Percentiles rank a stretch among this genome's conserved stretches.
phyloP scores from a whole-genome alignment of 2,797 vertebrate genomes.

The Gymnothorax javanicus region DNA sequence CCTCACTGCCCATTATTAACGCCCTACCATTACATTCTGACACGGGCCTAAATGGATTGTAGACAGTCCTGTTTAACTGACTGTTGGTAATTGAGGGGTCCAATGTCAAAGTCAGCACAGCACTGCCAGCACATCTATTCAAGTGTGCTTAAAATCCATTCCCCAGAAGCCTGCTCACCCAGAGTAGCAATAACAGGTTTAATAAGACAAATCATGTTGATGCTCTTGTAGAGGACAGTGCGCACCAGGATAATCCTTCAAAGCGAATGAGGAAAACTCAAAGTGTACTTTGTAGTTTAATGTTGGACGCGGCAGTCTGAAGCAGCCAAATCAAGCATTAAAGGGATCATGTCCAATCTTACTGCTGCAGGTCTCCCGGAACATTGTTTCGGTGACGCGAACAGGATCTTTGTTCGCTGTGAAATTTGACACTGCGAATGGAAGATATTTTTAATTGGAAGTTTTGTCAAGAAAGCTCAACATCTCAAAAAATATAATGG shows the following conservation, averaged over 20 bases:
- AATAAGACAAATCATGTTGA: constrained; percentile 22
- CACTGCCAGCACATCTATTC: constrained; percentile 16
- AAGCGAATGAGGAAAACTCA: background rate
- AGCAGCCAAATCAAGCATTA: constrained; percentile 2
- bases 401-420: background rate
- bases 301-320: background rate
- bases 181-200: constrained; percentile 2
- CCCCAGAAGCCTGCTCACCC: constrained; percentile 14
- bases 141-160: background rate
- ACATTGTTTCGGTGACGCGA: background rate
- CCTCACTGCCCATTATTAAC: constrained; percentile 1
- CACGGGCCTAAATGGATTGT: constrained; percentile 18
- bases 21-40: constrained; percentile 9
- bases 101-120: constrained; percentile 10
- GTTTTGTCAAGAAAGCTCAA: background rate
- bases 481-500: background rate
- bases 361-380: background rate
- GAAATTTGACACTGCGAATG: background rate
- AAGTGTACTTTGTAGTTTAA: constrained; percentile 10
- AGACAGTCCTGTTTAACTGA: constrained; percentile 3
- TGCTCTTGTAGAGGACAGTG: constrained; percentile 4
- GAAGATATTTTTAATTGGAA: background rate
- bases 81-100: constrained; percentile 9
- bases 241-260: constrained; percentile 11
- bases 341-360: background rate